Evolutionary conservation across 2,113 vertebrate species (phyloP).

Genomic region (Rhineura floridana): DNA sequence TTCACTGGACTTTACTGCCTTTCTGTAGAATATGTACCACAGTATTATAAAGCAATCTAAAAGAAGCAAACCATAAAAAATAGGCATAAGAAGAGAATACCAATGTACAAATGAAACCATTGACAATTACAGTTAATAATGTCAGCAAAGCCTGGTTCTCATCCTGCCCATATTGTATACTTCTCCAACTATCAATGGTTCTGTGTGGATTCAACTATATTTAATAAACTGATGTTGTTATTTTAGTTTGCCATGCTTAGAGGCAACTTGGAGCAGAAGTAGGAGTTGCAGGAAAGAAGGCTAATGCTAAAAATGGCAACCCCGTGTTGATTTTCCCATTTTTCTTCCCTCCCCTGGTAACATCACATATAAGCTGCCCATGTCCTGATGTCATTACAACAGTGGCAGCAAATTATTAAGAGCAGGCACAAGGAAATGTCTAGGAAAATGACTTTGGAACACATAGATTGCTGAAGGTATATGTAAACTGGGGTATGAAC

Average conservation of each 20-base stretch:
- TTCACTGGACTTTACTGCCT: not conserved
- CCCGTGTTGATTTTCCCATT: not conserved
- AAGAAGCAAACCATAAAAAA: not conserved
- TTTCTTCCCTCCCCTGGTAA: not conserved
- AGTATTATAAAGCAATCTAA: not conserved
- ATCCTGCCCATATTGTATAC: not conserved
- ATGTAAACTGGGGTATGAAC: not conserved
- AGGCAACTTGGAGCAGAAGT: not conserved
- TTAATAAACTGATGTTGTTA: not conserved
- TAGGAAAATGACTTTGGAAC: not conserved
- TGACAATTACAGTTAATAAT: not conserved
- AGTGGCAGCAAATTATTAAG: not conserved
- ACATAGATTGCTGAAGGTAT: not conserved
- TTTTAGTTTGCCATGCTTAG: not conserved
- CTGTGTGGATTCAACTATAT: not conserved
- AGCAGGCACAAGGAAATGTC: not conserved
- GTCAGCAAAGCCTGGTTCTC: not conserved
- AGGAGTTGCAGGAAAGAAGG: not conserved
- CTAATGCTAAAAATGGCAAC: not conserved
- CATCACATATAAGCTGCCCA: too few species aligned
- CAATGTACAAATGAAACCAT: not conserved
- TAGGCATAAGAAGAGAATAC: not conserved
- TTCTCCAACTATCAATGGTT: not conserved
- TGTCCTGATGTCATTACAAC: not conserved
- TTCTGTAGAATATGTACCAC: not conserved